Base-by-base conservation (phyloP, 2,797 vertebrate genomes). In the Thamnophis elegans region DNA sequence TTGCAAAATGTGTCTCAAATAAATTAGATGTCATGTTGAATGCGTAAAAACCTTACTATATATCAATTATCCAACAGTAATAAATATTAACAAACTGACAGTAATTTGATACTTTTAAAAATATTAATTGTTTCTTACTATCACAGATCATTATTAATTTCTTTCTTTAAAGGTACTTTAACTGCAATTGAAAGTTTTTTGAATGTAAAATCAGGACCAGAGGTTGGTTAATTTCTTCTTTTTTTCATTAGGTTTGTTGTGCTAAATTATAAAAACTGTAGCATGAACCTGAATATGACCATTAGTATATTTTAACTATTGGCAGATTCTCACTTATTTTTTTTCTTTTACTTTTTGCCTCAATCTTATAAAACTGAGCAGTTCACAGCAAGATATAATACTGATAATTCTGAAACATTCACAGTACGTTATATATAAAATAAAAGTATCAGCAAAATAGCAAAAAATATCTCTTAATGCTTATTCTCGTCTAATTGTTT, bases 121-220 rank as follows among this genome's bases (percentile, higher is more conserved):
- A 53, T 89, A 59, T 68, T 86, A 82, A 42, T 2, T 87, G 2
- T 47, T 82, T 59, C 8, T 60, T 55, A 90, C 89, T 16, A 90
- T 7, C 73, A 12, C 7, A 1, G 53, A 10, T 94, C 26, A 55
- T 90, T 68, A 91, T 90, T 93, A n/a, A 92, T 59, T 93, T 65
- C 18, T 59, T 91, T 91, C 89, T 54, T 97, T 94, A 85, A 95
- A 99, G 99, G 99, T 89, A 99, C 98, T 7, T 97, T 99, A 96
- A 99, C 98, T 87, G 97, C 98, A 59, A 97, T 99, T 20, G 99
- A 99, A 97, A 99, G 99, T 95, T 99, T 99, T 96, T 96, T 99
- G 95, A 98, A 97, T 0, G 9, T 98, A 89, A 95, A 97, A 53
- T 53, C 96, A 87, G 99, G 99, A 92, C 97, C 98, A 92, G 98